Evolutionary conservation across 1,140 invertebrate species (phyloP).

Genomic region (Drosophila burlai): DNA sequence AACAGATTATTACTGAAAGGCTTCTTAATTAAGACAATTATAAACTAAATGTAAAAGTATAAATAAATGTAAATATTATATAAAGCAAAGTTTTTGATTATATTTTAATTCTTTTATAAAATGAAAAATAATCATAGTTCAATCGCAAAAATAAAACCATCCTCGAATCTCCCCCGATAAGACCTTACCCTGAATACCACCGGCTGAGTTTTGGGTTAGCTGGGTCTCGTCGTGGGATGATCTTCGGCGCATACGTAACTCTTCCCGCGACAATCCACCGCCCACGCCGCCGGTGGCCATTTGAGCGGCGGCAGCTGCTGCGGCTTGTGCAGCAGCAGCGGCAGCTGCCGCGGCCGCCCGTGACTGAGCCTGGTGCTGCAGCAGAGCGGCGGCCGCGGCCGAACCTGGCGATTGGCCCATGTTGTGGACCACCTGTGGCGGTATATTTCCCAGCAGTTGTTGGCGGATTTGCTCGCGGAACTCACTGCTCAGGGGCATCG

Average conservation of each 20-base stretch:
- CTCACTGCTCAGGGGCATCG: constrained; percentile 80
- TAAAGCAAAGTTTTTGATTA: too few relatives aligned
- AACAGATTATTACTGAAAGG: too few relatives aligned
- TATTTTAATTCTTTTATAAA: neutral
- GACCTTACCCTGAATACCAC: constrained; percentile 75
- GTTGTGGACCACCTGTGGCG: constrained; percentile 80
- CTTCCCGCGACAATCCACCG: constrained; percentile 71
- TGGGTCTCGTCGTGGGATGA: constrained; percentile 85
- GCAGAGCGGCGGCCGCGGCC: constrained; percentile 76
- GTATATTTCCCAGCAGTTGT: constrained; percentile 75
- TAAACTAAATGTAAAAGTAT: too few relatives aligned
- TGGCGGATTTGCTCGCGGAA: constrained; percentile 83
- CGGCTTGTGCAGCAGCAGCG: constrained; percentile 68
- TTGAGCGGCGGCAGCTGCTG: constrained; percentile 57
- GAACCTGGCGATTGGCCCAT: constrained; percentile 77
- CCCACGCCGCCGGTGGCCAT: constrained; percentile 15
- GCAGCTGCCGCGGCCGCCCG: constrained; percentile 77
- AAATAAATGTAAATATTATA: too few relatives aligned
- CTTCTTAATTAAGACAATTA: too few relatives aligned
- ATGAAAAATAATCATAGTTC: too few relatives aligned
- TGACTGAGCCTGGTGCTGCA: constrained; percentile 83
- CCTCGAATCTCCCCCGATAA: neutral
- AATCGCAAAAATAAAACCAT: too few relatives aligned
- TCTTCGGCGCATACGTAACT: constrained; percentile 80
- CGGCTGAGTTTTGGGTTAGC: constrained; percentile 63